These are phyloP conservation scores for Leptinotarsa rubiginosa DNA, from an alignment of 2,888 invertebrate genomes.

Conservation along the genomic window DNA sequence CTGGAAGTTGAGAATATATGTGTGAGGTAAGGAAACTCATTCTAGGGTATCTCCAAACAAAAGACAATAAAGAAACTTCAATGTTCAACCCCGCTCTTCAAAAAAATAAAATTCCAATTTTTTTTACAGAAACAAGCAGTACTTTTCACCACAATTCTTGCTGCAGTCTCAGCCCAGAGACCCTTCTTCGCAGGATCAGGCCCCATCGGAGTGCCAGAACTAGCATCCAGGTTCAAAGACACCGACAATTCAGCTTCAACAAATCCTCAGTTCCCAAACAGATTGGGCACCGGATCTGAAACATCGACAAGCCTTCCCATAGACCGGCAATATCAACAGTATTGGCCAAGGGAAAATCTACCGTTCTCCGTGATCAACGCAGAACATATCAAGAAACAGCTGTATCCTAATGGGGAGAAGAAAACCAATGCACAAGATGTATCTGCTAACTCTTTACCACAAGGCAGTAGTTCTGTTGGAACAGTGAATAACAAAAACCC, in stretches of 20 bases:
- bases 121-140: slow-evolving; percentile 29
- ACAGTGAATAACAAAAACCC: too few relatives aligned
- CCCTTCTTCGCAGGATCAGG: slow-evolving; percentile 74
- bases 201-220: slow-evolving; percentile 72
- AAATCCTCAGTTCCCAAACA: neutral
- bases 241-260: slow-evolving; percentile 39
- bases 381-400: slow-evolving; percentile 7
- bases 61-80: too few relatives aligned
- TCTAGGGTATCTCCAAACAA: too few relatives aligned
- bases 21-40: too few relatives aligned
- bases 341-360: slow-evolving; percentile 3
- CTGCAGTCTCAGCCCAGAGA: slow-evolving; percentile 68
- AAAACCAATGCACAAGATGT: neutral
- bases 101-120: neutral
- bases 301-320: neutral
- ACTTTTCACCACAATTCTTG: slow-evolving; percentile 24
- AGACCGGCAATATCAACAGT: neutral
- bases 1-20: too few relatives aligned
- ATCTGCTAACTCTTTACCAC: neutral
- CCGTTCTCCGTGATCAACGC: slow-evolving; percentile 2
- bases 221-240: slow-evolving; percentile 64
- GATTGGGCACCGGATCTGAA: neutral
- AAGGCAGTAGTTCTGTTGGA: neutral
- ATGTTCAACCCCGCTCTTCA: neutral
- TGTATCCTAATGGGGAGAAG: neutral